Evolutionary conservation across 2,797 vertebrate genomes (phyloP).

Genomic region (Mionectes olivaceus): DNA sequence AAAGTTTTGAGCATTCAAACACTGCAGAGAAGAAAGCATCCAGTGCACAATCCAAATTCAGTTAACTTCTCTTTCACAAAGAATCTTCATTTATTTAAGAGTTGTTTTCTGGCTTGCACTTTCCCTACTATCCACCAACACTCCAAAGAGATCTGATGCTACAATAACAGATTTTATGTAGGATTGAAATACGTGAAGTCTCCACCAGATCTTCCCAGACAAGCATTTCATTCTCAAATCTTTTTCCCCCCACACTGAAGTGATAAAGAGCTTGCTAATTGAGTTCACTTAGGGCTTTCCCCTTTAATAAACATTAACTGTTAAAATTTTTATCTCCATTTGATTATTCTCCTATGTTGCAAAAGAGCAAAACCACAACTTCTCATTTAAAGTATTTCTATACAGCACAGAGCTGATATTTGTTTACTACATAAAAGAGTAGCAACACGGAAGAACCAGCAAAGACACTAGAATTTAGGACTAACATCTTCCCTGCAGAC

Average conservation of each 20-base stretch:
- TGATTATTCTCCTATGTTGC: not conserved
- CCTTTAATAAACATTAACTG: not conserved
- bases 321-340: not conserved
- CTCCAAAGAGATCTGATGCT: not conserved
- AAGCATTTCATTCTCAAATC: not conserved
- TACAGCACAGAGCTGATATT: not conserved
- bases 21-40: not conserved
- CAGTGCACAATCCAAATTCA: not conserved
- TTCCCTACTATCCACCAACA: not conserved
- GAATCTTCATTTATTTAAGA: not conserved
- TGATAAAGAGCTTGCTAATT: not conserved
- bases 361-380: not conserved
- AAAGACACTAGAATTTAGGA: not conserved
- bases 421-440: not conserved
- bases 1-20: not conserved
- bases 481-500: constrained; percentile 4
- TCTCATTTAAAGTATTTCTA: not conserved
- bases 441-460: constrained; percentile 7
- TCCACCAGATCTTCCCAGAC: not conserved
- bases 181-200: rapidly evolving
- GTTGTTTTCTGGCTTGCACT: not conserved
- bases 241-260: rapidly evolving
- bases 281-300: not conserved
- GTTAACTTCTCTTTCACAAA: not conserved
- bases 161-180: not conserved